phyloP scores from a whole-genome alignment of 35 echinoderm and acorn worm species.

The Eucidaris tribuloides region DNA sequence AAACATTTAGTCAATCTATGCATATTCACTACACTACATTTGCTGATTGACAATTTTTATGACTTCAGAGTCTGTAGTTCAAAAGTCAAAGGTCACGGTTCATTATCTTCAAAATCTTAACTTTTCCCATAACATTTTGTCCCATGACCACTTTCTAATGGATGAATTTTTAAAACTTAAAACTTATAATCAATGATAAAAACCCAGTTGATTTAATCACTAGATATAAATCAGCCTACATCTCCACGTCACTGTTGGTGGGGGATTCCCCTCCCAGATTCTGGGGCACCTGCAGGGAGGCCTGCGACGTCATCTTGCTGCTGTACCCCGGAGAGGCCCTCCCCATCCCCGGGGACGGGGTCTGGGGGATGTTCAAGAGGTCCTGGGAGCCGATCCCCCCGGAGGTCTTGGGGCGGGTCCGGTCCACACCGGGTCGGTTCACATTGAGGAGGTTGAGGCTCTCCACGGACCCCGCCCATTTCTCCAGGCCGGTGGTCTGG shows the following conservation, averaged over 20 bases:
- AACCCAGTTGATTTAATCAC: too few species aligned
- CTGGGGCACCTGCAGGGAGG: neutral
- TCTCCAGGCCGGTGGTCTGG: conserved; percentile 36
- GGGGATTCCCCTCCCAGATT: neutral
- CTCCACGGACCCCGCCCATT: conserved; percentile 62
- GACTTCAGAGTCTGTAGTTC: too few species aligned
- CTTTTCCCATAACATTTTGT: too few species aligned
- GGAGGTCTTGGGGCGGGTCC: conserved; percentile 63
- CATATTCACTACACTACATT: too few species aligned
- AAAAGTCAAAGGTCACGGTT: too few species aligned
- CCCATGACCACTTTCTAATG: too few species aligned
- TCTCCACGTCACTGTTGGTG: conserved; percentile 6
- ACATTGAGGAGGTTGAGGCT: conserved; percentile 20
- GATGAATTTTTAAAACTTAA: too few species aligned
- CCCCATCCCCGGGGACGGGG: conserved; percentile 18
- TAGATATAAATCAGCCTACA: too few species aligned
- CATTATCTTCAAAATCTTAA: too few species aligned
- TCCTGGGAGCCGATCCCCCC: conserved; percentile 84
- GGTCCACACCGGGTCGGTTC: neutral
- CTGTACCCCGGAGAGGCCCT: neutral
- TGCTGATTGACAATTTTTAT: too few species aligned
- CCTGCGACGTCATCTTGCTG: neutral
- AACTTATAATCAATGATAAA: too few species aligned
- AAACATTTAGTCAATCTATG: too few species aligned
- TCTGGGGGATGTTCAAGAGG: conserved; percentile 57